Evolutionary conservation across 2,797 vertebrate species (phyloP).

Genomic region (Lateolabrax maculatus): DNA sequence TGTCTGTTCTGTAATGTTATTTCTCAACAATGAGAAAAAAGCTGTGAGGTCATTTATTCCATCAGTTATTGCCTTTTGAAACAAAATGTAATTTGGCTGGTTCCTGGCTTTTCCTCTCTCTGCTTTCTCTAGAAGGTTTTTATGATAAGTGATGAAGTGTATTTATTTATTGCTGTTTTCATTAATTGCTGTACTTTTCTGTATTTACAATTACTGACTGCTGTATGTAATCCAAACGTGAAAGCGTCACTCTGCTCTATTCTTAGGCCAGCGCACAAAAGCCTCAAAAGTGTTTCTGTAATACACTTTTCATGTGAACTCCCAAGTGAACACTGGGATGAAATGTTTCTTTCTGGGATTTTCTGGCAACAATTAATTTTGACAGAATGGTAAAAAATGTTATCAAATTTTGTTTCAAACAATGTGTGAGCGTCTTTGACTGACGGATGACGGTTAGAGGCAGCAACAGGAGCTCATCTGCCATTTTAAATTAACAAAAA

Average conservation of each 20-base stretch:
- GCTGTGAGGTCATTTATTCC: conserved; percentile 10
- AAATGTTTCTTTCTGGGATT: neutral
- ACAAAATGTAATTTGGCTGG: neutral
- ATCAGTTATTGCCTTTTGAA: neutral
- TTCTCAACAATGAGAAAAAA: conserved; percentile 2
- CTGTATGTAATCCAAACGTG: neutral
- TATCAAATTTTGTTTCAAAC: neutral
- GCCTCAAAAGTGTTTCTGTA: neutral
- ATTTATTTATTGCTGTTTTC: neutral
- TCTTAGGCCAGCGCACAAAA: neutral
- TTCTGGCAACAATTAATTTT: neutral
- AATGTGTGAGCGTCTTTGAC: neutral
- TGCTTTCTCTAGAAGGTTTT: neutral
- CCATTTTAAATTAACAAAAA: neutral
- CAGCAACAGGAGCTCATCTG: neutral
- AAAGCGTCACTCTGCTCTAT: neutral
- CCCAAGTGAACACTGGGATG: neutral
- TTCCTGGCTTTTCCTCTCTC: neutral
- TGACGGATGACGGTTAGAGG: neutral
- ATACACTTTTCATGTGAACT: neutral
- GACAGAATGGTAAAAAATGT: neutral
- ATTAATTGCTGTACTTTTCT: neutral
- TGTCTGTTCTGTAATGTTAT: neutral
- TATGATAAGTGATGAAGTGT: neutral
- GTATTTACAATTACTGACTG: neutral